Evolutionary conservation across 2,797 vertebrate species (phyloP), one percentile per base, ranked within the genome.

Genomic region (Leucoraja ocellata): DNA sequence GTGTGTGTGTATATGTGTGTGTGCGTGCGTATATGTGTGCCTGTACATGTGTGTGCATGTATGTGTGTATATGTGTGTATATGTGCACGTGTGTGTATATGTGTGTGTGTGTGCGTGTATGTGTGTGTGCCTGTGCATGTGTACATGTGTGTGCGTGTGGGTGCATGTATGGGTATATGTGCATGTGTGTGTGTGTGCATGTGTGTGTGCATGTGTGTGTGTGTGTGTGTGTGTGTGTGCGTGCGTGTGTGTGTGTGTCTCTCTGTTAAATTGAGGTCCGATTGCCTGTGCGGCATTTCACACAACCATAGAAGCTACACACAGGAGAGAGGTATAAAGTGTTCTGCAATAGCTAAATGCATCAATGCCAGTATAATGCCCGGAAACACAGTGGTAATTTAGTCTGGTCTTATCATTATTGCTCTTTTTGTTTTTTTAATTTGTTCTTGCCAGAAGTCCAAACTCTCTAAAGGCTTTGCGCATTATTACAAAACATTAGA

Each of bases 371-470:
- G 16, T 68, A 68, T 88, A 88, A 88, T 88, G n/a, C 63, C n/a
- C 61, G 36, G 84, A 88, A 68, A 88, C 61, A 4, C 61, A 21
- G 16, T 32, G 36, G n/a, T 68, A 36, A 88, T 88, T 88, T 88
- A 65, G 61, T 68, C 84, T 88, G 84, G 61, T 32, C 61, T 88
- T 65, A 88, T 88, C 68, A 65, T 36, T 88, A 68, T 88, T 65
- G 84, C 36, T 68, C 61, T 88, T 88, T 84, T 74, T 74, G 71
- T 74, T 63, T 65, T 88, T 68, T 88, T 68, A 88, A 88, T 88
- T 88, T 88, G 84, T 88, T 88, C 84, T 54, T 68, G 84, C 84
- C 16, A 65, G 39, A 68, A 68, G 18, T 88, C n/a, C n/a, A 68
- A 63, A 88, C 32, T 88, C 84, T 68, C 84, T 4, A 36, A 63